Evolutionary conservation across 2,888 invertebrate species (phyloP).

Genomic region (Epirrhoe alternata): DNA sequence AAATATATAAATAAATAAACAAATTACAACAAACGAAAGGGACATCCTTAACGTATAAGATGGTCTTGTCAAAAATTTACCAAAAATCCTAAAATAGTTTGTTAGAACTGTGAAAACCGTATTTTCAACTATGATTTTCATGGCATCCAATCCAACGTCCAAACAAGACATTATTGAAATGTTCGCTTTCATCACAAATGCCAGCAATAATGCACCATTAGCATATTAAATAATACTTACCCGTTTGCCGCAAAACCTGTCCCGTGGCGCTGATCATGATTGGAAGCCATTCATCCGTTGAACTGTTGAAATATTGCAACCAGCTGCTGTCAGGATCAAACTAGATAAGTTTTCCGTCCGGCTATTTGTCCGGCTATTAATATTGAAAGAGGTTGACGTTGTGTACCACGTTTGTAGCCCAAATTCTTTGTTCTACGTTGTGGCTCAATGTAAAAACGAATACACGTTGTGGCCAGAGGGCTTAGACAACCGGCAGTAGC

Average conservation of each 20-base stretch:
- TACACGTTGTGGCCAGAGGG: too few species aligned
- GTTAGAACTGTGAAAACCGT: background rate
- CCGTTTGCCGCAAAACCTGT: constrained; percentile 27
- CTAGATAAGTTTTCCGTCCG: background rate
- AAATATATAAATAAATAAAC: too few species aligned
- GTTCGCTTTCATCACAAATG: constrained; percentile 11
- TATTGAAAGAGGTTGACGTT: too few species aligned
- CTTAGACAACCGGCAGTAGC: too few species aligned
- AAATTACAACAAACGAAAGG: too few species aligned
- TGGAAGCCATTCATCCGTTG: constrained; percentile 38
- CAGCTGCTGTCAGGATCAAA: constrained; percentile 1
- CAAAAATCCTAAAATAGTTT: too few species aligned
- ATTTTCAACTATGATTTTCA: background rate
- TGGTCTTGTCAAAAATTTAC: too few species aligned
- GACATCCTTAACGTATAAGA: too few species aligned
- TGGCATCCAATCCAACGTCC: background rate
- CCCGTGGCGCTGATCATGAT: constrained; percentile 41
- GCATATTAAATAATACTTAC: constrained; percentile 28
- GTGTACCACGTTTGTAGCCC: too few species aligned
- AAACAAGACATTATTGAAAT: constrained; percentile 4
- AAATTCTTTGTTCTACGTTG: too few species aligned
- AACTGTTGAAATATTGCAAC: constrained; percentile 37
- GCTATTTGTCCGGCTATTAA: background rate
- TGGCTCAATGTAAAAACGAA: too few species aligned
- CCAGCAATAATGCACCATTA: constrained; percentile 20